A percentile compares a stretch with the other conserved stretches of the same genome.
Evolutionary conservation across 2,888 invertebrate species (phyloP).

Genomic region (Gonocerus acuteangulatus): DNA sequence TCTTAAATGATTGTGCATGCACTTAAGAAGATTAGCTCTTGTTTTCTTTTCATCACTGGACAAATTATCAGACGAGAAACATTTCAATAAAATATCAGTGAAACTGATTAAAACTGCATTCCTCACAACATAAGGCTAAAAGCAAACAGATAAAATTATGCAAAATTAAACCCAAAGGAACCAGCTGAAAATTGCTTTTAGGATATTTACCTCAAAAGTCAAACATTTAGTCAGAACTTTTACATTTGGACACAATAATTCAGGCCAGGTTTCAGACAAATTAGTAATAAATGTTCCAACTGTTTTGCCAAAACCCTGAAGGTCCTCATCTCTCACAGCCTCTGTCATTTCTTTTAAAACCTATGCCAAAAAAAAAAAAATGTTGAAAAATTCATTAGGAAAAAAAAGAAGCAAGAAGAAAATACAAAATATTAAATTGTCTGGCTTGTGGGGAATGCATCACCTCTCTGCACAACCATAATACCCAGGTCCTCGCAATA

Average conservation of each 20-base stretch:
- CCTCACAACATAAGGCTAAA: slow-evolving; percentile 54
- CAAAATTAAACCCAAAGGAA: too few species aligned
- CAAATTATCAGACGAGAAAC: slow-evolving; percentile 65
- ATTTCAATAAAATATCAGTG: slow-evolving; percentile 65
- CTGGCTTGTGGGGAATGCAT: too few species aligned
- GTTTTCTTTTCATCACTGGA: slow-evolving; percentile 57
- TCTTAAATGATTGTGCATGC: slow-evolving; percentile 71
- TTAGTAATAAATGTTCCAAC: slow-evolving; percentile 56
- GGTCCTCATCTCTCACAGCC: slow-evolving; percentile 49
- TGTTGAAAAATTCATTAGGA: too few species aligned
- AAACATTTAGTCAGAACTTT: slow-evolving; percentile 55
- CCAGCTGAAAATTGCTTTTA: too few species aligned
- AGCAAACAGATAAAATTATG: slow-evolving; percentile 31
- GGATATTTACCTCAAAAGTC: slow-evolving; percentile 53
- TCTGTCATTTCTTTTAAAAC: slow-evolving; percentile 45
- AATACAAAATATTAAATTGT: neutral
- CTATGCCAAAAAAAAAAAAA: too few species aligned
- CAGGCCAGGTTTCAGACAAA: slow-evolving; percentile 55
- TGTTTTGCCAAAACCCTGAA: slow-evolving; percentile 43
- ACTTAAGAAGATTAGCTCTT: slow-evolving; percentile 71
- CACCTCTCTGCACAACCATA: too few species aligned
- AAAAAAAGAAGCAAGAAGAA: neutral
- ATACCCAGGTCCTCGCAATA: too few species aligned
- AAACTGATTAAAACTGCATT: slow-evolving; percentile 77
- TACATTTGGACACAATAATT: slow-evolving; percentile 53